phyloP scores from a whole-genome alignment of 1,140 invertebrate genomes.

The Nephotettix cincticeps region DNA sequence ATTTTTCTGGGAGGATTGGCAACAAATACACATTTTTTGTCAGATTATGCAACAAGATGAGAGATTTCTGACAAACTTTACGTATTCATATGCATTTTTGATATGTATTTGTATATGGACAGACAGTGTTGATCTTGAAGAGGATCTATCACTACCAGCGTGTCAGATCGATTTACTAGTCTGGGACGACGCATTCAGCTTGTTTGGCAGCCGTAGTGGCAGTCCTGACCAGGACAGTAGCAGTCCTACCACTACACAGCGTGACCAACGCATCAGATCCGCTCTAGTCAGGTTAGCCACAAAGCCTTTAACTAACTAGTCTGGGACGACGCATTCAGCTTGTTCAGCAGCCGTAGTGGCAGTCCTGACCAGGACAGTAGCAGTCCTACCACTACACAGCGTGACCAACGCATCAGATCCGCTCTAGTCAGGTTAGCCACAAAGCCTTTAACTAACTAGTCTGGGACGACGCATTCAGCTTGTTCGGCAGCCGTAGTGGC shows the following conservation, averaged over 20 bases:
- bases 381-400: neutral
- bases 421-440: conserved; percentile 54
- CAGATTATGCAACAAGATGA: too few species aligned
- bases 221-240: conserved; percentile 46
- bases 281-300: conserved; percentile 54
- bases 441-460: too few species aligned
- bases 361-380: conserved; percentile 46
- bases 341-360: conserved; percentile 57
- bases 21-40: too few species aligned
- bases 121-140: conserved; percentile 26
- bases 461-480: conserved; percentile 65
- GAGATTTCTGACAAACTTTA: too few species aligned
- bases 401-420: conserved; percentile 49
- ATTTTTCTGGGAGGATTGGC: too few species aligned
- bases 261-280: conserved; percentile 49
- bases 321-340: conserved; percentile 65
- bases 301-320: too few species aligned
- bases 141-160: conserved; percentile 22
- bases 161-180: too few species aligned
- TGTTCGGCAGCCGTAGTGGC: conserved; percentile 57
- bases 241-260: neutral
- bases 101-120: too few species aligned
- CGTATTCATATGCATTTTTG: too few species aligned
- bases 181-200: conserved; percentile 65
- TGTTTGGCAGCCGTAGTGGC: conserved; percentile 57